Base-by-base conservation (phyloP, 2,888 invertebrate species). In the Sepiola atlantica region DNA sequence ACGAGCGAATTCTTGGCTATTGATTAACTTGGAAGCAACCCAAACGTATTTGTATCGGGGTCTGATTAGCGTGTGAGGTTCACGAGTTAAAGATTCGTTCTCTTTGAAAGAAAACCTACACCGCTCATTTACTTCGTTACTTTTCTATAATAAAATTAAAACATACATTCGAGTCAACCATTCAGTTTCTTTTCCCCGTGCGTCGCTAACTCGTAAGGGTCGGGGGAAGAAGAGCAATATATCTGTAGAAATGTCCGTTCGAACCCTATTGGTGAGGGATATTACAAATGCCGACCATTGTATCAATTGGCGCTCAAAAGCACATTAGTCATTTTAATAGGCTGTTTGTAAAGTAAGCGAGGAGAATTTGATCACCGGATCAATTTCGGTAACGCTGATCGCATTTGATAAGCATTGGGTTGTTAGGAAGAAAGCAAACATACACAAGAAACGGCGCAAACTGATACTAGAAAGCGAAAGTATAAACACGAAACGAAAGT, bases 341-440 rank as follows among this genome's bases (percentile, higher is more conserved):
- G 77, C 77, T 77, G 77, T 77, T 77, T 77, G 77, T 77, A 77
- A 77, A 77, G 77, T 77, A 77, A 77, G n/a, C 32, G 77, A 77
- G 77, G 77, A 77, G 77, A 77, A 77, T 77, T 77, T 77, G 77
- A 77, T 77, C 77, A 77, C 77, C n/a, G 77, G 77, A 77, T 77
- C 77, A 77, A 77, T 77, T 77, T 32, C 77, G n/a, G 14, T n/a
- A 77, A 77, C 77, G 32, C 77, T 77, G 77, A 77, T 77, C 77
- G 77, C n/a, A 77, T 77, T 77, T 77, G 77, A 77, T 77, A 77
- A 77, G 77, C 77, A 77, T 3, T 77, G 32, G 77, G 32, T n/a
- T n/a, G 77, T 77, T 77, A 77, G n/a, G n/a, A n/a, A 77, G 77
- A 77, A 77, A 45, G n/a, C 77, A 77, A 77, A 77, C n/a, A 77